These are phyloP conservation scores for Teleogryllus occipitalis DNA, from an alignment of 1,140 invertebrate species.

Conservation along the genomic window DNA sequence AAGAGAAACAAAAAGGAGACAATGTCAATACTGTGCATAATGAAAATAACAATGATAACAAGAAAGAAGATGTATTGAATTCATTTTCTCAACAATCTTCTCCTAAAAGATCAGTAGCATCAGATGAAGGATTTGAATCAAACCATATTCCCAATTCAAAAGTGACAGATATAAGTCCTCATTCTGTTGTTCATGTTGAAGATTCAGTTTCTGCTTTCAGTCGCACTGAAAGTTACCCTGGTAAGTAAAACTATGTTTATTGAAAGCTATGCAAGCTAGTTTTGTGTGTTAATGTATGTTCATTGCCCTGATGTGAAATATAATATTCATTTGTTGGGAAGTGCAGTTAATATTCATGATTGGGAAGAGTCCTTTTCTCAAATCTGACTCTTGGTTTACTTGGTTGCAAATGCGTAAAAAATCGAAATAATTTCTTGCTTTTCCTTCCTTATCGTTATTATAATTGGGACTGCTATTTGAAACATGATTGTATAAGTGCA, in stretches of 20 bases:
- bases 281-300: too few relatives aligned
- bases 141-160: neutral
- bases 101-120: slow-evolving; percentile 16
- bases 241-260: slow-evolving; percentile 10
- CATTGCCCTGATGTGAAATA: too few relatives aligned
- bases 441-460: too few relatives aligned
- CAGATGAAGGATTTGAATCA: neutral
- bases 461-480: too few relatives aligned
- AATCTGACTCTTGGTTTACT: too few relatives aligned
- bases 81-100: slow-evolving; percentile 11
- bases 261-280: too few relatives aligned
- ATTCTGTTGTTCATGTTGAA: slow-evolving; percentile 61
- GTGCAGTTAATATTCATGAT: too few relatives aligned
- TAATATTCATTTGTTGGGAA: too few relatives aligned
- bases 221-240: slow-evolving; percentile 28
- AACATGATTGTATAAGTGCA: too few relatives aligned
- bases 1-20: slow-evolving; percentile 31
- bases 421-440: too few relatives aligned
- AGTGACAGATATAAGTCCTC: slow-evolving; percentile 33
- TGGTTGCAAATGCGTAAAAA: too few relatives aligned
- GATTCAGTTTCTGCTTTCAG: slow-evolving; percentile 39
- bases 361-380: too few relatives aligned
- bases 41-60: neutral
- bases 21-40: slow-evolving; percentile 7
- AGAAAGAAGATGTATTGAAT: neutral